Base-by-base conservation (phyloP, 1,140 invertebrate genomes). In the Teleogryllus occipitalis region DNA sequence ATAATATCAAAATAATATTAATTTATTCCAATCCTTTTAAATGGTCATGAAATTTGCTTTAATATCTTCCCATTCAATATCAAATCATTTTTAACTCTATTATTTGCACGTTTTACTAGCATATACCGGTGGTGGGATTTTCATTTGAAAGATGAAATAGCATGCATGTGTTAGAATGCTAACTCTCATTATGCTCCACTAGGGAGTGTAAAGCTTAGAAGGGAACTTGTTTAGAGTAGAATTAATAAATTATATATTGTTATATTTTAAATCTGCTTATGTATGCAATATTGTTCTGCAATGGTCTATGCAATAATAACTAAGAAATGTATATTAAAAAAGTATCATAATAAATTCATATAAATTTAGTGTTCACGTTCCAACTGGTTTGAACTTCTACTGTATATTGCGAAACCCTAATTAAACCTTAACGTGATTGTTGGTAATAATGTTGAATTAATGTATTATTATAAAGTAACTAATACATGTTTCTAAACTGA, bases 241-340 rank as follows among this genome's bases (percentile, higher is more conserved):
- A 65, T 14, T 65, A 14, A 65, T 65, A 65, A 65, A 65, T 39
- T 39, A 65, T 65, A 65, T 65, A 65, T 65, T 10, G 54, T 65
- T 65, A 65, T 18, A 14, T 14, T 65, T 65, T 65, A 65, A 65
- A 65, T 65, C 10, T 65, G 54, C 54, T 65, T 65, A 65, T 65
- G 54, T 65, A 65, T 65, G 54, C 54, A 65, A 65, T 14, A 65
- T 65, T 65, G 54, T 65, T 65, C 54, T 65, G 54, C 54, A 65
- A 65, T 65, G 54, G 54, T 65, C 54, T 65, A 65, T 65, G 54
- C 54, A 65, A 65, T 18, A 65, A 65, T 65, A 65, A 65, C 54
- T 65, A 65, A 65, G 54, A 65, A 14, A 65, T 65, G 54, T 65
- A 65, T 65, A 65, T 14, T 65, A 65, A 65, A 39, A 65, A 14